Base-by-base conservation (phyloP, 2,113 vertebrate species). In the Anguilla japonica region DNA sequence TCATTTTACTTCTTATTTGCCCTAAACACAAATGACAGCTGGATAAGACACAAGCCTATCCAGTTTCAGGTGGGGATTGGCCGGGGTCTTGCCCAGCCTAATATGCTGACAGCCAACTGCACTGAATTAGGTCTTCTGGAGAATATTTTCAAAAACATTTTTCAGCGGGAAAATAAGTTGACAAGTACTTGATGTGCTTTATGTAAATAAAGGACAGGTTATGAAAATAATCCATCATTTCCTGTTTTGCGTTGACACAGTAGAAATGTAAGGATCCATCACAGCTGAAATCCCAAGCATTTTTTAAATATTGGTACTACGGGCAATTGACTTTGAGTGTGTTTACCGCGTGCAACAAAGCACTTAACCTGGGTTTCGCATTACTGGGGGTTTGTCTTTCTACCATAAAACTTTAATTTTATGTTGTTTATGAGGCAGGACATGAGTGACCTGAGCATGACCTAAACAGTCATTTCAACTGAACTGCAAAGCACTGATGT, bases 21-120 rank as follows among this genome's bases (percentile, higher is more conserved):
- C 71, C n/a, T 0, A 29, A 75, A 75, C 71, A 75, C 9, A 75
- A 75, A 75, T n/a, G n/a, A 75, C 71, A 75, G 71, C 71, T 75
- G n/a, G 1, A 75, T 75, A 29, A 34, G 71, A 75, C 71, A 29
- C 71, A 75, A 75, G n/a, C 71, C 71, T 75, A n/a, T 75, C 71
- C n/a, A 13, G 71, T 75, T 75, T 75, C 71, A 34, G 26, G 26
- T 75, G n/a, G 71, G 71, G n/a, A 29, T 75, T 75, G 26, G 60
- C n/a, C 2, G 20, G 4, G 26, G 26, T 75, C 71, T 75, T 26
- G 26, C 26, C 9, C 11, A 13, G 71, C 71, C 29, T 13, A 13
- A 75, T n/a, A 75, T 34, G 71, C 71, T 75, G 71, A 75, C 71
- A 75, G 71, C n/a, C 26, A 75, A n/a, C 29, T 75, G 71, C n/a